phyloP scores from a whole-genome alignment of 2,113 vertebrate genomes.

The Silurus asotus region DNA sequence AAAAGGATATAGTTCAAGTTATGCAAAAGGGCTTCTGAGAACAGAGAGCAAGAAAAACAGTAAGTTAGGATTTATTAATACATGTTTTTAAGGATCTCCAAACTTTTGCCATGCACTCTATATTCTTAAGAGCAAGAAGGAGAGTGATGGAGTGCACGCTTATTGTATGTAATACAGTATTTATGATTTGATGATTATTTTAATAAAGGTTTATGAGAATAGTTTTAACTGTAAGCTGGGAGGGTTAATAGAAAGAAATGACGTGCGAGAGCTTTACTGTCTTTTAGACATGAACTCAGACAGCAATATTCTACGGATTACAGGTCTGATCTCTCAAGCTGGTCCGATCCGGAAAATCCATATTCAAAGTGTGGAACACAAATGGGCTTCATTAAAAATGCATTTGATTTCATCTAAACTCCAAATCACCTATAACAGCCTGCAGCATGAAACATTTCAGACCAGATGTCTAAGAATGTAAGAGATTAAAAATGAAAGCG shows the following conservation, averaged over 20 bases:
- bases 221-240: background rate
- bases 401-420: background rate
- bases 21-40: background rate
- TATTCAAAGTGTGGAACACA: background rate
- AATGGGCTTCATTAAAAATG: conserved; percentile 1
- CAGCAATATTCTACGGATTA: background rate
- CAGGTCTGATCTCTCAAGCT: background rate
- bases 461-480: background rate
- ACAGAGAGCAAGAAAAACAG: background rate
- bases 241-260: background rate
- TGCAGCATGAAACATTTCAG: background rate
- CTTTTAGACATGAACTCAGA: background rate
- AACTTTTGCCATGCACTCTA: background rate
- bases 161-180: background rate
- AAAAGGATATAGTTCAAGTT: background rate
- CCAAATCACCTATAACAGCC: background rate
- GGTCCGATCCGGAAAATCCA: background rate
- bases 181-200: background rate
- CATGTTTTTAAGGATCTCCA: background rate
- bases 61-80: background rate
- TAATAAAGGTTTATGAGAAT: background rate
- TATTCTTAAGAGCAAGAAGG: background rate
- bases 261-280: background rate
- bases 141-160: background rate
- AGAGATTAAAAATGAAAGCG: conserved; percentile 1